Evolutionary conservation across 2,888 invertebrate genomes (phyloP).

Genomic region (Bombyx huttoni): DNA sequence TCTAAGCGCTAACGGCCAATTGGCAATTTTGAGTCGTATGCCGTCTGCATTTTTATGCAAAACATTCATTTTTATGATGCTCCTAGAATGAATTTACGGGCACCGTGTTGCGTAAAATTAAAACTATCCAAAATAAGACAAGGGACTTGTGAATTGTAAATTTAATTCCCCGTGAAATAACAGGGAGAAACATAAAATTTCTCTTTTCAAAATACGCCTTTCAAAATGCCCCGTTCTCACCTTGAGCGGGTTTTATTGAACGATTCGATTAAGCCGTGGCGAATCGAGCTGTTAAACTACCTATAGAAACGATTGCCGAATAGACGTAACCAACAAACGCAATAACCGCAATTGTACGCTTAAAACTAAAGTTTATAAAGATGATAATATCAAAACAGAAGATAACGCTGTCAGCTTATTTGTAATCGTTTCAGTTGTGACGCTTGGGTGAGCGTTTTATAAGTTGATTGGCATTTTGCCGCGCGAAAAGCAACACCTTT

Average conservation of each 20-base stretch:
- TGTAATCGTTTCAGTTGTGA: slow-evolving; percentile 10
- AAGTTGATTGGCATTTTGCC: slow-evolving; percentile 62
- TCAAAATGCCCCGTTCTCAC: slow-evolving; percentile 44
- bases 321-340: slow-evolving; percentile 9
- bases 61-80: not conserved
- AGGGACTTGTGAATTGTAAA: slow-evolving; percentile 53
- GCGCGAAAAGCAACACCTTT: slow-evolving; percentile 67
- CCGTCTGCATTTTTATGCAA: not conserved
- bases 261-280: slow-evolving; percentile 59
- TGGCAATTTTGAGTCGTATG: no score
- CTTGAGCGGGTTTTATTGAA: slow-evolving; percentile 51
- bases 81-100: not conserved
- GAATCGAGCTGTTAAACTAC: slow-evolving; percentile 59
- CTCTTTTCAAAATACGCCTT: slow-evolving; percentile 45
- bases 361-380: not conserved
- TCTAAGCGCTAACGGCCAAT: no score
- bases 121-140: slow-evolving; percentile 30
- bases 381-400: not conserved
- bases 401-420: not conserved
- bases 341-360: not conserved
- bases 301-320: slow-evolving; percentile 11
- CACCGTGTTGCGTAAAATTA: not conserved
- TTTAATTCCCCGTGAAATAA: slow-evolving; percentile 65
- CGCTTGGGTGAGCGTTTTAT: slow-evolving; percentile 55
- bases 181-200: slow-evolving; percentile 53